Conservation (phyloP, 2,888 invertebrate genomes). For the Philaethria dido region DNA sequence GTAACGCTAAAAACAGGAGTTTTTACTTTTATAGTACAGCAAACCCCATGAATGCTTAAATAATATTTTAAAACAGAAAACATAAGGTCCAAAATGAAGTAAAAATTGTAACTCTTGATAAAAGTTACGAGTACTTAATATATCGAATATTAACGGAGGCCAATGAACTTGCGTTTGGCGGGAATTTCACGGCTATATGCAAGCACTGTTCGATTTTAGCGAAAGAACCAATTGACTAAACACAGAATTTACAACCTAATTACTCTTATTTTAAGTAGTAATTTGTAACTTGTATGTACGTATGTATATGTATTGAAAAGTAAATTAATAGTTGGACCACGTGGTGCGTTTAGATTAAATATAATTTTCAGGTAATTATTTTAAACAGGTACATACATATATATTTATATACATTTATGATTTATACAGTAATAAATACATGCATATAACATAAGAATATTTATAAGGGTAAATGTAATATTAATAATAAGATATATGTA, state of each 20-base stretch:
- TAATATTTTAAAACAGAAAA: conserved; percentile 21
- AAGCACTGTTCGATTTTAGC: conserved; percentile 27
- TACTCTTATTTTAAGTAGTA: not conserved
- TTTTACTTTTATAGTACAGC: conserved; percentile 75
- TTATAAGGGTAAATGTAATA: too few species aligned
- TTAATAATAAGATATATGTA: too few species aligned
- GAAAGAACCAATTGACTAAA: conserved; percentile 18
- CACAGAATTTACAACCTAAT: not conserved
- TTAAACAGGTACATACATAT: too few species aligned
- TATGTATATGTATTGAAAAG: not conserved
- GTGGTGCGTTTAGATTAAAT: not conserved
- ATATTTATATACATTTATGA: too few species aligned
- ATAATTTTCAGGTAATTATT: not conserved
- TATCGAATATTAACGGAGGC: conserved; percentile 42
- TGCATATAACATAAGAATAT: too few species aligned
- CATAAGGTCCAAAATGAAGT: conserved; percentile 30
- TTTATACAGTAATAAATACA: too few species aligned
- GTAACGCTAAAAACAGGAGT: conserved; percentile 63
- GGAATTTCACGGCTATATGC: conserved; percentile 49
- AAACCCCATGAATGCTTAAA: conserved; percentile 1
- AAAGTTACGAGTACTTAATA: conserved; percentile 34
- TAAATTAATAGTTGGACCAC: conserved; percentile 4
- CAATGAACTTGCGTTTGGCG: conserved; percentile 51
- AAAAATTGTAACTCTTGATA: conserved; percentile 18
- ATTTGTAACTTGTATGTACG: not conserved